Evolutionary conservation across 2,888 invertebrate genomes (phyloP).

Genomic region (Eristalis arbustorum): DNA sequence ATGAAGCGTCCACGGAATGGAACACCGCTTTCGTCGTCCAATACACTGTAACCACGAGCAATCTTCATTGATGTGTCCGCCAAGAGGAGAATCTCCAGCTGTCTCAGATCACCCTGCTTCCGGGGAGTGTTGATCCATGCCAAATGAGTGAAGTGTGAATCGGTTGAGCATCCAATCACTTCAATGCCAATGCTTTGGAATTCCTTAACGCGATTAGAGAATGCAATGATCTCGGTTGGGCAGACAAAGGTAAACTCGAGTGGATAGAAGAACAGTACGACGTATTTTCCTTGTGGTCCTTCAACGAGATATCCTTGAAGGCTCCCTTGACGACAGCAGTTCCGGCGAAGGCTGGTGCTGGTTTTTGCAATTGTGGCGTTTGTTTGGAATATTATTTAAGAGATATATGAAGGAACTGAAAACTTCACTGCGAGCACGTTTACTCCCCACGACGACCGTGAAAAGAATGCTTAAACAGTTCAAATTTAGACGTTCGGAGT

Average conservation of each 20-base stretch:
- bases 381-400: slow-evolving; percentile 50
- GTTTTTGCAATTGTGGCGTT: slow-evolving; percentile 80
- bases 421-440: not conserved
- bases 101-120: slow-evolving; percentile 96
- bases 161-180: slow-evolving; percentile 95
- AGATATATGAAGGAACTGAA: not conserved
- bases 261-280: slow-evolving; percentile 96
- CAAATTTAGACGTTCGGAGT: too few relatives aligned
- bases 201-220: slow-evolving; percentile 93
- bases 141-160: slow-evolving; percentile 97
- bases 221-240: slow-evolving; percentile 98
- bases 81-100: slow-evolving; percentile 96
- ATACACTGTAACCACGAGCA: slow-evolving; percentile 92
- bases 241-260: slow-evolving; percentile 94
- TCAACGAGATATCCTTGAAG: slow-evolving; percentile 88
- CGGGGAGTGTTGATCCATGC: slow-evolving; percentile 98
- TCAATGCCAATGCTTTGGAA: slow-evolving; percentile 92
- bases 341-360: slow-evolving; percentile 89
- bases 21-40: slow-evolving; percentile 94
- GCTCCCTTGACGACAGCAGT: slow-evolving; percentile 89
- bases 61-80: slow-evolving; percentile 95
- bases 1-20: slow-evolving; percentile 98
- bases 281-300: slow-evolving; percentile 91
- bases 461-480: too few relatives aligned
- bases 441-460: slow-evolving; percentile 2